Evolutionary conservation across 2,797 vertebrate species (phyloP), one percentile per base, ranked within the genome.

Genomic region (Capromys pilorides): DNA sequence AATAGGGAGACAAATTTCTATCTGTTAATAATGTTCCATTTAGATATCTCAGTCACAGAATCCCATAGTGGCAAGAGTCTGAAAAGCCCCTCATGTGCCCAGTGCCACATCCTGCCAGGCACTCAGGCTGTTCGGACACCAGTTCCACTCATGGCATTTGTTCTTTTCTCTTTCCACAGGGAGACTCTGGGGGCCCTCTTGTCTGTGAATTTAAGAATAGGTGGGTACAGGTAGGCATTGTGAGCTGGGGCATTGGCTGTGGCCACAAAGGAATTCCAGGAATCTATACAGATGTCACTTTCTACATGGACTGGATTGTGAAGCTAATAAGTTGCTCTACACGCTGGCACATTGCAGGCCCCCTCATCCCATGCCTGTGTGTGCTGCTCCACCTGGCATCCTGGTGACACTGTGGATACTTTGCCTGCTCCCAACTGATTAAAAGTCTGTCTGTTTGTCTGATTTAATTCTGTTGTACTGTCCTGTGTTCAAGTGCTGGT

Each of bases 161-260:
- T 78, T 95, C 49, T 82, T 93, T 71, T 90, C 79, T 94, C 36
- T 95, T 81, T 92, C 80, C 96, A 54, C 62, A 97, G 97, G 97
- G 96, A 91, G 97, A 97, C 62, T 97, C 96, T n/a, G 97, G 97
- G 28, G 95, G 96, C 0, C 96, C 96, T 28, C 51, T 96, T 86
- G 96, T 93, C 69, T 97, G 97, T 80, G 92, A 97, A 80, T 41
- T 96, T 77, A 92, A 96, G 14, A 0, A 39, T 0, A 77, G 86
- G 0, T 96, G 96, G 97, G 22, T 94, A 33, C 97, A 97, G 14
- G 93, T 97, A 26, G 97, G 97, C 1, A 86, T 97, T 3, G 96
- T 97, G 77, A 97, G 96, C 93, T 96, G 96, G 97, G 97, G 95
- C 54, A 0, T 92, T 13, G 93, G 93, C 57, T 97, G 95, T 2